These are phyloP conservation scores for Dinoponera quadriceps DNA, from an alignment of 1,140 invertebrate genomes.

Conservation along the genomic window DNA sequence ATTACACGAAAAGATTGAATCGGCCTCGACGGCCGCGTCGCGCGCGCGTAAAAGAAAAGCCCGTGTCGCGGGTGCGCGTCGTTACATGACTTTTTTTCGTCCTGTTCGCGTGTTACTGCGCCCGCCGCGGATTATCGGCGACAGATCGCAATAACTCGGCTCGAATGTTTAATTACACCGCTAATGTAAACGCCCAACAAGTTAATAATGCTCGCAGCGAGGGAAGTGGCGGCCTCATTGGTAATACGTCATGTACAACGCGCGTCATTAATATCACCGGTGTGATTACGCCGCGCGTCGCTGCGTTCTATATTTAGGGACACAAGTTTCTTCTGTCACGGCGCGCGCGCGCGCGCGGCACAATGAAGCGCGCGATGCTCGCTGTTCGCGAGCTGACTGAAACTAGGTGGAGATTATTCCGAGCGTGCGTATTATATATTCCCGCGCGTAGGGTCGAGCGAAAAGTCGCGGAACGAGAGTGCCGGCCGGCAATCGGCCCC, in stretches of 20 bases:
- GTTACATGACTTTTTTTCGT: constrained; percentile 8
- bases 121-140: constrained; percentile 33
- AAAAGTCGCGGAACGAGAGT: too few relatives aligned
- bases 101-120: neutral
- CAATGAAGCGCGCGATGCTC: neutral
- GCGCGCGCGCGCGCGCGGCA: neutral
- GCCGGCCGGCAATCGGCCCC: neutral
- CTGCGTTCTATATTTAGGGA: constrained; percentile 21
- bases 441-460: too few relatives aligned
- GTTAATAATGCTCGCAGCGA: constrained; percentile 51
- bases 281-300: constrained; percentile 33
- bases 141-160: constrained; percentile 52
- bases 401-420: constrained; percentile 17
- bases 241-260: constrained; percentile 55
- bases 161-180: constrained; percentile 56
- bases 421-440: too few relatives aligned
- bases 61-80: neutral
- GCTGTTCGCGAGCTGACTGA: neutral
- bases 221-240: constrained; percentile 52
- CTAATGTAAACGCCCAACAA: constrained; percentile 58
- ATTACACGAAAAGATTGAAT: neutral
- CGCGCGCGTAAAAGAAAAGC: neutral
- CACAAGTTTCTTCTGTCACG: constrained; percentile 28
- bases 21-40: neutral
- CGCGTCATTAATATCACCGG: constrained; percentile 56